Percentiles rank a stretch among this genome's conserved stretches.
Conservation (phyloP, 2,888 invertebrate species). For the Lycophotia porphyrea region DNA sequence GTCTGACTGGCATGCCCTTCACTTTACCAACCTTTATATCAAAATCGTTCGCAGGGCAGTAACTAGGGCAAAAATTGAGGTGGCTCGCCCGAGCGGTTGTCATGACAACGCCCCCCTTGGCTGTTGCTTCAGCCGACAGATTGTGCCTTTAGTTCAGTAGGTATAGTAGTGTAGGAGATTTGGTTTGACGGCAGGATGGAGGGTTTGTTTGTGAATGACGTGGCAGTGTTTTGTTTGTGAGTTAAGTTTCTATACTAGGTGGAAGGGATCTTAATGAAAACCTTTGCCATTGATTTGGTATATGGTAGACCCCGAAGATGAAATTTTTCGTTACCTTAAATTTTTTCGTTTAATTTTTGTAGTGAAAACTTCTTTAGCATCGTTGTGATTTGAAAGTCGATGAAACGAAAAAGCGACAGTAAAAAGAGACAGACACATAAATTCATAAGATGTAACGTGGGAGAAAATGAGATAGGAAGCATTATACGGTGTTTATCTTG, state of each 20-base stretch:
- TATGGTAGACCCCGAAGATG: background rate
- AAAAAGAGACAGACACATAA: too few relatives aligned
- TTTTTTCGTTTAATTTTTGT: too few relatives aligned
- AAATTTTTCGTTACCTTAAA: too few relatives aligned
- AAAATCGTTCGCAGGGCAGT: conserved; percentile 73
- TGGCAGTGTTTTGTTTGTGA: background rate
- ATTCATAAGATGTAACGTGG: too few relatives aligned
- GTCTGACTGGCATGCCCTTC: conserved; percentile 65
- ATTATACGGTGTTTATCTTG: too few relatives aligned
- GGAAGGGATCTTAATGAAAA: background rate
- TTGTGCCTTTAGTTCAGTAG: conserved; percentile 38
- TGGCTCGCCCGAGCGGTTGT: conserved; percentile 73
- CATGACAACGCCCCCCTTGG: conserved; percentile 73
- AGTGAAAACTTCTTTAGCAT: too few relatives aligned
- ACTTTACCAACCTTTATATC: conserved; percentile 71
- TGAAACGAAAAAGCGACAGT: too few relatives aligned
- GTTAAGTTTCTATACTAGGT: background rate
- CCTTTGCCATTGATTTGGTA: background rate
- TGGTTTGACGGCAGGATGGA: conserved; percentile 17
- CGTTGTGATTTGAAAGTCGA: too few relatives aligned
- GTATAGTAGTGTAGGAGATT: conserved; percentile 34
- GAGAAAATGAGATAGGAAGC: too few relatives aligned
- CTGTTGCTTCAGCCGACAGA: conserved; percentile 66
- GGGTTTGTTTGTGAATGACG: conserved; percentile 1
- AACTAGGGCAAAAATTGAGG: conserved; percentile 85